These are phyloP conservation scores for Pristiophorus japonicus DNA, from an alignment of 2,113 vertebrate genomes.

Conservation along the genomic window DNA sequence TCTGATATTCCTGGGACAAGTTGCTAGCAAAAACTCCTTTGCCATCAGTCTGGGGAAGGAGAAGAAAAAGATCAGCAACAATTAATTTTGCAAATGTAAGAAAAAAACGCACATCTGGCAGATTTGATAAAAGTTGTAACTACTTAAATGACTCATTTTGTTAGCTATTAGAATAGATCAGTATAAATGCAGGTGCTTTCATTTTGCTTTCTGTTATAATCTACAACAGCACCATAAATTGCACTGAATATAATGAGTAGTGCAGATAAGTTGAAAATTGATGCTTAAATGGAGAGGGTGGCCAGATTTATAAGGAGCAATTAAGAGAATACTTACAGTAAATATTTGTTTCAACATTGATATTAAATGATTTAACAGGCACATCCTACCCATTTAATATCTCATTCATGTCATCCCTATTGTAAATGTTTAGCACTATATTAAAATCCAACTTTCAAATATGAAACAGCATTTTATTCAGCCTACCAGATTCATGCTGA, in stretches of 20 bases:
- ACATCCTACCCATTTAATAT: not conserved
- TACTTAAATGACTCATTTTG: not conserved
- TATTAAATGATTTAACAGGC: not conserved
- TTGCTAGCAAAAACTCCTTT: slow-evolving; percentile 87
- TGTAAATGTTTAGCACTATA: not conserved
- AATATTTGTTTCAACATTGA: not conserved
- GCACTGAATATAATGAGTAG: not conserved
- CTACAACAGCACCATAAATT: not conserved
- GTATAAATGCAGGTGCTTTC: not conserved
- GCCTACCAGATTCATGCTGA: not conserved
- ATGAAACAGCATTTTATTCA: slow-evolving; percentile 1
- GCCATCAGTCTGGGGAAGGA: slow-evolving; percentile 78
- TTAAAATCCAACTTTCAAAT: not conserved
- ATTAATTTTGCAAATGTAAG: not conserved
- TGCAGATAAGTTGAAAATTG: not conserved
- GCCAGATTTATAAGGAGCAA: not conserved
- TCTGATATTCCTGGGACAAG: slow-evolving; percentile 85
- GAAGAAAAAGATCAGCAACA: slow-evolving; percentile 37
- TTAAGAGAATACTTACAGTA: not conserved
- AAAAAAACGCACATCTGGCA: not conserved
- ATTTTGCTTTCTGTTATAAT: not conserved
- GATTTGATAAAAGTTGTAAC: not conserved
- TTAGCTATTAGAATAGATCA: not conserved
- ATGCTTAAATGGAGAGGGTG: not conserved
- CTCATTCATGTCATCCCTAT: not conserved